Base-by-base conservation (phyloP, 2,888 invertebrate genomes). In the Meiosimyza platycephala region DNA sequence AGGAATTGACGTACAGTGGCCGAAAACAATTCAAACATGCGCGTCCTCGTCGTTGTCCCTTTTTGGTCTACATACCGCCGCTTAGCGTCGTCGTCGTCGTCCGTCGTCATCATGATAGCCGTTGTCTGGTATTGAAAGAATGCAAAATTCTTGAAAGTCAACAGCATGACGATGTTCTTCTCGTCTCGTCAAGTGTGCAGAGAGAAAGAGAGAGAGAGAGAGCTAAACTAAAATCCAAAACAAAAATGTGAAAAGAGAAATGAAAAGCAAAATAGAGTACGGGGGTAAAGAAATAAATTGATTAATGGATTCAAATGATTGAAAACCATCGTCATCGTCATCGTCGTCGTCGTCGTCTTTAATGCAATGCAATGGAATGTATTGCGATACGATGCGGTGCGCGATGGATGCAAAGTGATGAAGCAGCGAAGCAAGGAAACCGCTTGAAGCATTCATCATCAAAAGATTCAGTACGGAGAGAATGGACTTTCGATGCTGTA, bases 221-320 rank as follows among this genome's bases (percentile, higher is more conserved):
- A 40, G 9, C 40, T 40, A 40, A 40, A 40, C 40, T 9, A 40
- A 40, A 40, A 40, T 40, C 4, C 2, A 33, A 62, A 51, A 18
- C 6, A 18, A 28, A 11, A 51, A 64, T 5, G 48, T 1, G 62
- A 6, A 62, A 18, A 47, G 15, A 48, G 47, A 15, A 18, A n/a
- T 54, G 54, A 54, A 11, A 33, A 62, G 6, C 33, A 62, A 40
- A 7, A 15, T 9, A 33, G 57, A 18, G 18, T 6, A 57, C 28
- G 28, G 9, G 28, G 57, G 71, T 57, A 70, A 72, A 57, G 60
- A 80, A 80, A 78, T 80, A 82, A 84, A 84, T 84, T 85, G 85
- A 85, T 86, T 85, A 85, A 86, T 86, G 85, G 82, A 85, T 84
- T 84, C 81, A 82, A 84, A 82, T 86, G 83, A 86, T 84, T 85